These are phyloP conservation scores for Anseranas semipalmata DNA, from an alignment of 2,113 vertebrate genomes.

Conservation along the genomic window DNA sequence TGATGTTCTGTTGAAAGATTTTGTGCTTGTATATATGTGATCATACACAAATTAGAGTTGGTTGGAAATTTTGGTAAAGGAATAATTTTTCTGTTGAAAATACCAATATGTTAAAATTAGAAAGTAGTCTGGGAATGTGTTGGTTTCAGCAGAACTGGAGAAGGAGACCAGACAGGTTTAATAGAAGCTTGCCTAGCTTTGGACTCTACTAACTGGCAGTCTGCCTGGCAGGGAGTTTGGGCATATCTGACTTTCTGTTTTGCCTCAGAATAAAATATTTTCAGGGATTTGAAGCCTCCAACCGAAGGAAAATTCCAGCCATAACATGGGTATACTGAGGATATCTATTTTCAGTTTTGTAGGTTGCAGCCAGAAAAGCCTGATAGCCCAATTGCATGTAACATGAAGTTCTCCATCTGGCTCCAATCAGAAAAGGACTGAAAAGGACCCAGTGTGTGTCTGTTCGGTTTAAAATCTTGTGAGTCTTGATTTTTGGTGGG, in stretches of 20 bases:
- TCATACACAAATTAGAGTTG: neutral
- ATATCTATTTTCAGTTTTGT: neutral
- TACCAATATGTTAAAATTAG: neutral
- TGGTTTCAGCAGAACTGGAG: conserved; percentile 17
- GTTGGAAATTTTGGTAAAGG: conserved; percentile 1
- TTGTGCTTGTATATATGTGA: neutral
- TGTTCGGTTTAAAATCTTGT: neutral
- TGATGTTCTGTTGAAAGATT: neutral
- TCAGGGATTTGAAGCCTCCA: neutral
- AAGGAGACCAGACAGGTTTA: neutral
- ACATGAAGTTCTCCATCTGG: neutral
- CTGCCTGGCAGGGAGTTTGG: neutral
- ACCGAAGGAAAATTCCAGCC: neutral
- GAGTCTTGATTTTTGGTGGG: neutral
- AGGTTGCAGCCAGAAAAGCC: neutral
- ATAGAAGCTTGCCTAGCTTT: neutral
- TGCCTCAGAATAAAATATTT: neutral
- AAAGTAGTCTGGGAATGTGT: conserved; percentile 1
- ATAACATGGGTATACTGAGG: neutral
- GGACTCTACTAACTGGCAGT: neutral
- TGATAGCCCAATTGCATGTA: fast-evolving
- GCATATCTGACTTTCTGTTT: neutral
- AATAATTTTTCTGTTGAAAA: conserved; percentile 7
- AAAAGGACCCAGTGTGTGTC: neutral
- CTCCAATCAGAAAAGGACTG: neutral